Base-by-base conservation (phyloP, 1,140 invertebrate species). In the honey bee (Apis mellifera) region DNA sequence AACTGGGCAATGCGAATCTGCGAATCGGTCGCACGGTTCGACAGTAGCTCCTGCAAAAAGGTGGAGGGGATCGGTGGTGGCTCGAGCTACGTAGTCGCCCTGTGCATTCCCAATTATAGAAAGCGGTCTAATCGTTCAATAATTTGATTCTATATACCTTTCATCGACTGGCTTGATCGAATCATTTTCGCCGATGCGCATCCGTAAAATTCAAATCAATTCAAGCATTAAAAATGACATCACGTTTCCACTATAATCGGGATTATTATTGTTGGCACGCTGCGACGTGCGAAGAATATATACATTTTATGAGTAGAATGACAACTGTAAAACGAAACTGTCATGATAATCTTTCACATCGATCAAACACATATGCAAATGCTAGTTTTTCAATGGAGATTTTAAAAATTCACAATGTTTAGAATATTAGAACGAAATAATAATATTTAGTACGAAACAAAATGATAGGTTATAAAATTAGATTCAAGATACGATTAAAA, bases 1-100 rank as follows among this genome's bases (percentile, higher is more conserved):
- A 89, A 84, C 86, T 84, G 76, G 32, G 82, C 87, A 87, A 90
- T 90, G 88, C 83, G 90, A 90, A 89, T 88, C 85, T 80, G 75
- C 72, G 84, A 84, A 89, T 78, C 69, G 74, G 80, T 76, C 26
- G 48, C 21, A 32, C 71, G 69, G 72, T 23, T 71, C 81, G 19
- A 59, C 79, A 48, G 60, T 32, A 42, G 52, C 55, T 60, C 42
- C 55, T 57, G 76, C 68, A 66, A 76, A 78, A 80, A 86, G 52
- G 82, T 84, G 64, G 84, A 78, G 87, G 86, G 86, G 86, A 78
- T 86, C 68, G 55, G 59, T 42, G 84, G 82, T 89, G 86, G 74
- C 72, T 82, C 86, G 82, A 88, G 86, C 21, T 52, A 66, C 26
- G 17, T 32, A 19, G 84, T 89, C 84, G 86, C 87, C 87, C 87